These are phyloP conservation scores for Aulostomus chinensis DNA, from an alignment of 2,797 vertebrate species.

Conservation along the genomic window DNA sequence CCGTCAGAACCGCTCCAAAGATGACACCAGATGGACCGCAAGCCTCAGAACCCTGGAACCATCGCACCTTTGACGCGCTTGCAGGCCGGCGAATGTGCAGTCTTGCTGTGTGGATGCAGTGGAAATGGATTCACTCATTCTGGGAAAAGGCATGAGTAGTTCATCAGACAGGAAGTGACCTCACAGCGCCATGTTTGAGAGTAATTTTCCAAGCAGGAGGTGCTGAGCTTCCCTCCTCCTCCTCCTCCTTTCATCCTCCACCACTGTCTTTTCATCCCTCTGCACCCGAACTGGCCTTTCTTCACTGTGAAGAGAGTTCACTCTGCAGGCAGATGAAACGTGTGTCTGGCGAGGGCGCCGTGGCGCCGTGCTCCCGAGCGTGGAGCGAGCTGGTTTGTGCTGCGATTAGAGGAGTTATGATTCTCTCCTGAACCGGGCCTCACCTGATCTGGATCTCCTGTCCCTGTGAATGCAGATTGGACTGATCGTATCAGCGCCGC, in stretches of 20 bases:
- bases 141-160: too few relatives aligned
- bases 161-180: neutral
- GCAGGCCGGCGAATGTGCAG: too few relatives aligned
- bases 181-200: neutral
- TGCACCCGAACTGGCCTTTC: conserved; percentile 80
- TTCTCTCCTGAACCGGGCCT: conserved; percentile 42
- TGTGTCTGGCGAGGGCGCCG: conserved; percentile 61
- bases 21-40: too few relatives aligned
- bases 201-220: conserved; percentile 56
- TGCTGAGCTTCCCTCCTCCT: conserved; percentile 48
- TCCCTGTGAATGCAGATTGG: too few relatives aligned
- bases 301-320: conserved; percentile 74
- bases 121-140: too few relatives aligned
- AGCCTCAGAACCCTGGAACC: too few relatives aligned
- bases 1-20: too few relatives aligned
- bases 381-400: conserved; percentile 68
- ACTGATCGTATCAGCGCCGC: too few relatives aligned
- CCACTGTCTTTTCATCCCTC: conserved; percentile 74
- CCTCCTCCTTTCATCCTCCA: conserved; percentile 20
- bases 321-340: conserved; percentile 71
- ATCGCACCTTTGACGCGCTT: too few relatives aligned
- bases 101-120: too few relatives aligned
- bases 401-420: conserved; percentile 65
- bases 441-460: conserved; percentile 41
- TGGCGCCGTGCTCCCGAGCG: conserved; percentile 72